Percentiles rank a stretch among this genome's conserved stretches.
These are phyloP conservation scores for Zapornia atra DNA, from an alignment of 2,113 vertebrate species.

Conservation along the genomic window DNA sequence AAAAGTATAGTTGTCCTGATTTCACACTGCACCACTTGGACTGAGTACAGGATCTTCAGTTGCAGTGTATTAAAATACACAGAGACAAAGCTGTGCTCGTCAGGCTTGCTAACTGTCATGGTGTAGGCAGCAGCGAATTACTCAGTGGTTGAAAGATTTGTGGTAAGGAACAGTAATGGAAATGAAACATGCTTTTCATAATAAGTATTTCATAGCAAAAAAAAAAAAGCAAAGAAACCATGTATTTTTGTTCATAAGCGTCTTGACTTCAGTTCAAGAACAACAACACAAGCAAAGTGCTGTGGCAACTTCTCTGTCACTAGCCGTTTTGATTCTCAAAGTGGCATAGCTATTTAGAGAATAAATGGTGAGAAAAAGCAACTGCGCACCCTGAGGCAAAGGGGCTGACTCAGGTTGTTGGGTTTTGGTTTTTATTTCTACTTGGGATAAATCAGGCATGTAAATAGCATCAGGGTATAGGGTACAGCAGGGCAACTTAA, in stretches of 20 bases:
- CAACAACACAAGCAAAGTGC: constrained; percentile 4
- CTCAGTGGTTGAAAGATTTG: neutral
- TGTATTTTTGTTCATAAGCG: neutral
- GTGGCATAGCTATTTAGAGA: neutral
- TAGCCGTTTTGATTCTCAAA: neutral
- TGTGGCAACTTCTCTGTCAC: neutral
- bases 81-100: neutral
- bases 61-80: neutral
- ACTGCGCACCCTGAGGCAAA: neutral
- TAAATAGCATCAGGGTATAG: neutral
- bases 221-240: neutral
- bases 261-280: neutral
- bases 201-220: neutral
- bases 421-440: neutral
- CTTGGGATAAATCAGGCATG: neutral
- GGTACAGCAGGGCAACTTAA: neutral
- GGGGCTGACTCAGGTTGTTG: neutral
- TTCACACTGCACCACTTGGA: neutral
- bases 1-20: neutral
- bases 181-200: neutral
- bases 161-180: neutral
- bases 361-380: neutral
- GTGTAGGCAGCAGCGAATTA: neutral
- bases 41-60: neutral
- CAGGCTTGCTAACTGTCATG: neutral